These are phyloP conservation scores for Anguilla obscura DNA, from an alignment of 2,797 vertebrate species.

Conservation along the genomic window DNA sequence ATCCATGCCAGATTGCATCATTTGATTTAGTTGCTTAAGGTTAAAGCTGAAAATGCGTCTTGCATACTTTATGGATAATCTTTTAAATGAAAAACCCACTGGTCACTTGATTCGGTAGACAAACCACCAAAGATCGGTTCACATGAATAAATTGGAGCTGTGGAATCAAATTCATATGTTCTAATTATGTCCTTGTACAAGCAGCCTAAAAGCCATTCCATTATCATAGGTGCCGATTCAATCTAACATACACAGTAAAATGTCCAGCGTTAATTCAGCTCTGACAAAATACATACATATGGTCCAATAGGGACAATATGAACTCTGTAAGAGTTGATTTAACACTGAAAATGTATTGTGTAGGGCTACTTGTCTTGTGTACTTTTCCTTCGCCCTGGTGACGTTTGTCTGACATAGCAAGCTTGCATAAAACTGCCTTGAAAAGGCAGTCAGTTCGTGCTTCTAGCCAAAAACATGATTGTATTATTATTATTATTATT, in stretches of 20 bases:
- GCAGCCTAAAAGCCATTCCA: background rate
- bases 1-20: background rate
- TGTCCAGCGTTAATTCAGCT: too few relatives aligned
- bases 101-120: background rate
- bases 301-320: too few relatives aligned
- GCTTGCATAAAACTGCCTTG: background rate
- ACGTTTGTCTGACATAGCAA: background rate
- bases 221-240: background rate
- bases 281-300: too few relatives aligned
- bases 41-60: background rate
- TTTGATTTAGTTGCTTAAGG: background rate
- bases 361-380: too few relatives aligned
- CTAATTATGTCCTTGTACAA: background rate
- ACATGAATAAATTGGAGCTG: background rate
- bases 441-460: background rate
- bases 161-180: background rate
- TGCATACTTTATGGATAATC: background rate
- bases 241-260: background rate
- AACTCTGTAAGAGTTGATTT: too few relatives aligned
- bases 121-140: background rate
- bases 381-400: too few relatives aligned
- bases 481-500: too few relatives aligned
- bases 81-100: background rate
- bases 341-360: too few relatives aligned
- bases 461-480: background rate